Evolutionary conservation across 2,113 vertebrate species (phyloP).

Genomic region (Hirundichthys speculiger): DNA sequence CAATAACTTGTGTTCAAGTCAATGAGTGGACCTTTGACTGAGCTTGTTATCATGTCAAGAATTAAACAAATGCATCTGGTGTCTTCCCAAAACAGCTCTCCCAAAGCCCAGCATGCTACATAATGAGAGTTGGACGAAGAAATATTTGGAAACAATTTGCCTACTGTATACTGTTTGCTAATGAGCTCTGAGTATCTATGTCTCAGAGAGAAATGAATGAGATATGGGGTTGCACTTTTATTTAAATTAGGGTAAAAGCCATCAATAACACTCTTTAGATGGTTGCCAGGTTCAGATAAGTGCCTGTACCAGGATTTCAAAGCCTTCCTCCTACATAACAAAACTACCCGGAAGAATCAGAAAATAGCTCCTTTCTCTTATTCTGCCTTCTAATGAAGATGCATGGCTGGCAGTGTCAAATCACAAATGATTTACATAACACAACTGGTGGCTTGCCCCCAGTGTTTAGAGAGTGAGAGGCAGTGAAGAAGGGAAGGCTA

Average conservation of each 20-base stretch:
- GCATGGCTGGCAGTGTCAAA: slow-evolving; percentile 68
- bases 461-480: slow-evolving; percentile 7
- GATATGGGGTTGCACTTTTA: slow-evolving; percentile 32
- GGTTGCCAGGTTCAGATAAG: slow-evolving; percentile 67
- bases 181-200: slow-evolving; percentile 57
- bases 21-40: slow-evolving; percentile 61
- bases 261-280: slow-evolving; percentile 70
- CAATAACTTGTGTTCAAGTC: slow-evolving; percentile 63
- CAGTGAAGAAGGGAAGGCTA: not conserved
- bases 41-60: slow-evolving; percentile 65
- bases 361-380: slow-evolving; percentile 65
- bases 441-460: slow-evolving; percentile 48
- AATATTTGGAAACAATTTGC: slow-evolving; percentile 51
- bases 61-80: slow-evolving; percentile 61
- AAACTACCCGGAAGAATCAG: slow-evolving; percentile 60
- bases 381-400: slow-evolving; percentile 77
- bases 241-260: slow-evolving; percentile 56
- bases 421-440: slow-evolving; percentile 76
- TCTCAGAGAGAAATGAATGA: slow-evolving; percentile 30
- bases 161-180: slow-evolving; percentile 30
- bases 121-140: slow-evolving; percentile 58
- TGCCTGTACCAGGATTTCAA: slow-evolving; percentile 45
- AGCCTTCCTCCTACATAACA: slow-evolving; percentile 52
- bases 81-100: slow-evolving; percentile 27
- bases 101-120: slow-evolving; percentile 54